These are phyloP conservation scores for Scylla paramamosain DNA, from an alignment of 1,140 invertebrate genomes.

Conservation along the genomic window DNA sequence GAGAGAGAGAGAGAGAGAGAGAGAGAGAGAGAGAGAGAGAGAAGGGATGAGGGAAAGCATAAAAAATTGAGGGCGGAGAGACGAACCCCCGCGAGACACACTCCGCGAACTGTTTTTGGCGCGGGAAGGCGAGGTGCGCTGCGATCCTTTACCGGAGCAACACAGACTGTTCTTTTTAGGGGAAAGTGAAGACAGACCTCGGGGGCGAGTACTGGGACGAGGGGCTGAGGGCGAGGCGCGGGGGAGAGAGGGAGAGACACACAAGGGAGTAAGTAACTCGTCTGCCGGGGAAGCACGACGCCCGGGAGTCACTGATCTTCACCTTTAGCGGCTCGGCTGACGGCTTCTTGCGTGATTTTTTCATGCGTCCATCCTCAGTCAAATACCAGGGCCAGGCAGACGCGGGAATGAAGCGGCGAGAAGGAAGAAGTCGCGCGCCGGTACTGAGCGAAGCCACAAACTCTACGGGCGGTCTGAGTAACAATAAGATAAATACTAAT, in stretches of 20 bases:
- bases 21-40: neutral
- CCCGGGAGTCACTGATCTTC: neutral
- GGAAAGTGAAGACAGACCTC: too few relatives aligned
- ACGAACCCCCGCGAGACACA: too few relatives aligned
- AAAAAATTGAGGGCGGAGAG: too few relatives aligned
- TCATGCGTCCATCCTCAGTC: neutral
- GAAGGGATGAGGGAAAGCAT: neutral
- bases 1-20: conserved; percentile 41
- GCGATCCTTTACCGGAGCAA: too few relatives aligned
- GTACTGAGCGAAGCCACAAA: neutral
- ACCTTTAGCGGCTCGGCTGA: neutral
- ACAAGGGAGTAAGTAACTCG: neutral
- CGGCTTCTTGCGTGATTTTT: conserved; percentile 9
- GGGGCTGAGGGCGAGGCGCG: too few relatives aligned
- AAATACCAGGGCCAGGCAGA: neutral
- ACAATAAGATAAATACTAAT: neutral
- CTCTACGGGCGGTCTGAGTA: neutral
- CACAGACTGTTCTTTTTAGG: too few relatives aligned
- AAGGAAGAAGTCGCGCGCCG: neutral
- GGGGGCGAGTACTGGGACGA: too few relatives aligned
- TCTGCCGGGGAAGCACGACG: neutral
- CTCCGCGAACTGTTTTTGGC: conserved; percentile 7
- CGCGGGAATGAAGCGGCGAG: neutral
- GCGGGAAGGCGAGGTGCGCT: too few relatives aligned
- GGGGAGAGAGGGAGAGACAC: too few relatives aligned